Evolutionary conservation across 2,797 vertebrate genomes (phyloP), one percentile per base, ranked within the genome.

Genomic region (Tragelaphus eurycerus): DNA sequence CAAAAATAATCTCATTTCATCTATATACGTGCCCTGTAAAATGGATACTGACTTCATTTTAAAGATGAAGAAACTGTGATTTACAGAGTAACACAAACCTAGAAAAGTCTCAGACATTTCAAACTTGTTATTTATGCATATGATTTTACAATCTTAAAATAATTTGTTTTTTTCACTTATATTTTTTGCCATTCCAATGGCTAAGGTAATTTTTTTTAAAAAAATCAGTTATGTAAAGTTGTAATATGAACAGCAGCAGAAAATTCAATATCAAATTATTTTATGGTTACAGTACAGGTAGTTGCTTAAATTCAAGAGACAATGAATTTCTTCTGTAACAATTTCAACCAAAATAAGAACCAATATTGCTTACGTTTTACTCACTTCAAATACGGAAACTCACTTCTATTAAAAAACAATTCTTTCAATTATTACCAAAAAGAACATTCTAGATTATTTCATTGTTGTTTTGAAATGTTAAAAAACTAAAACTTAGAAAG

Each of bases 391-490:
- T 34, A 67, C 38, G 16, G 34, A 54, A 89, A 83, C 4, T 67
- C 46, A 91, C 23, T 10, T 60, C 15, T 50, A 31, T 54, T 94
- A 55, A 78, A 95, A 94, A 43, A 62, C 29, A 25, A 3, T 48
- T 6, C 8, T 93, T 88, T 57, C 76, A 46, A 67, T 83, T 90
- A 62, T 86, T 89, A 17, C 54, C 48, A 74, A 67, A 86, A 87
- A 46, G 11, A 21, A 64, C 52, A 85, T 14, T 71, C 16, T 83
- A 71, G 11, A 96, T 88, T 74, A 85, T 89, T 52, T 34, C 46
- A 78, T 82, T 62, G 46, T 62, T 96, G 15, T 78, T 94, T 90
- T 96, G 48, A 96, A 96, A 78, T 88, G 3, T 85, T 89, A 88
- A 84, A 38, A 87, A 86, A 84, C 86, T 43, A 78, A 48, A 78